Base-by-base conservation (phyloP, 2,113 vertebrate genomes). In the Phyllostomus hastatus region DNA sequence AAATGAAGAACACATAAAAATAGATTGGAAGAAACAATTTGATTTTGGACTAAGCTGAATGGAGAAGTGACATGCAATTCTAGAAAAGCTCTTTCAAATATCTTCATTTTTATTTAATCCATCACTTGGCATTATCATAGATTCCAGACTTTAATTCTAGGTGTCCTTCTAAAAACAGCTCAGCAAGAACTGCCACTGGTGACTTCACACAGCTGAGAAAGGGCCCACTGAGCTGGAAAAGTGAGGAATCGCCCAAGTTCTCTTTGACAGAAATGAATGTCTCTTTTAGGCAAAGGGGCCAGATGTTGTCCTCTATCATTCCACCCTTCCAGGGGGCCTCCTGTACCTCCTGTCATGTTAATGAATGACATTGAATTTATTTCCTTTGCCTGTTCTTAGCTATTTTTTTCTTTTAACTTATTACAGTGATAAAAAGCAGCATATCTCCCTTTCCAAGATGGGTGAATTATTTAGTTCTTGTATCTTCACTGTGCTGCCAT, bases 401-500 rank as follows among this genome's bases (percentile, higher is more conserved):
- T 88, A 76, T 78, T 61, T 83, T 67, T 96, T 93, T 81, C 3
- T 75, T 88, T 87, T 82, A 69, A 79, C 31, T 91, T 73, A 54
- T 8, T 16, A 35, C 48, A 28, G 4, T 94, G 14, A 50, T 54
- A 35, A 48, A 96, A 72, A 46, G 35, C 17, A 64, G 31, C 14
- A 73, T 89, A 46, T 57, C 9, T 26, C 54, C 52, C 80, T 83
- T 76, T 31, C 26, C 16, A 52, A 93, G 61, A 8, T 24, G 3
- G 46, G 35, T 24, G 78, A 75, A 66, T 94, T 83, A 89, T 57
- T 90, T 52, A 78, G 73, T 61, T 43, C 10, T 76, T 54, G 1
- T 4, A 73, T 54, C 31, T 85, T 15, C n/a, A 76, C 24, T n/a
- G 4, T 28, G 22, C 26, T 93, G 10, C 28, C 57, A 20, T 50